Conservation (phyloP, 2,888 invertebrate genomes). For the Chrysolina oricalcia region DNA sequence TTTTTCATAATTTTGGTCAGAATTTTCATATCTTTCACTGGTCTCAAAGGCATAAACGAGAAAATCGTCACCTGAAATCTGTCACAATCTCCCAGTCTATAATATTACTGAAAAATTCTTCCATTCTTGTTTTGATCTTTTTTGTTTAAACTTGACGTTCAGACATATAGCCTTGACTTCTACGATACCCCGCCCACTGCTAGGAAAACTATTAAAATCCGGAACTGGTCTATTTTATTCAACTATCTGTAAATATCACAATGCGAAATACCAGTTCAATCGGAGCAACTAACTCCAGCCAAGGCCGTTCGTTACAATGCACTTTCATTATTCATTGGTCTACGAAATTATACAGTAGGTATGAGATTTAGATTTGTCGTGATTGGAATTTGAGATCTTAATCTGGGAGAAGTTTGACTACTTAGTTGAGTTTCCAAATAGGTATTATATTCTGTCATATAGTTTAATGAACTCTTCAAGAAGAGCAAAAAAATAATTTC, state of each 20-base stretch:
- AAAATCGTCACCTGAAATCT: no score
- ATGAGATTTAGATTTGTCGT: neutral
- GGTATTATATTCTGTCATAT: no score
- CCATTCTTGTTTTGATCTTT: neutral
- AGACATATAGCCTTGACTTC: conserved; percentile 40
- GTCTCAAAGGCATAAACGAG: no score
- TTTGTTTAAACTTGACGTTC: neutral
- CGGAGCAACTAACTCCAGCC: conserved; percentile 51
- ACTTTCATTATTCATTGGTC: conserved; percentile 49
- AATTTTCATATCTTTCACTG: no score
- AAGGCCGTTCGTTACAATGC: conserved; percentile 53
- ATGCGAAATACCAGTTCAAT: conserved; percentile 55
- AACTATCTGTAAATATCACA: conserved; percentile 32
- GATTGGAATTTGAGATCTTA: no score
- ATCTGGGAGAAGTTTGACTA: no score
- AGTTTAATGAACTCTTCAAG: no score
- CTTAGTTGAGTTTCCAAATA: no score
- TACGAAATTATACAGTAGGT: neutral
- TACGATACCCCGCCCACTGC: conserved; percentile 35
- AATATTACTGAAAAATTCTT: no score
- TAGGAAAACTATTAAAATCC: conserved; percentile 36
- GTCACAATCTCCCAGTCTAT: no score
- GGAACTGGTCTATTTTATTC: conserved; percentile 45
- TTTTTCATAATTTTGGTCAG: no score
- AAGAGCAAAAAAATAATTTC: no score